Evolutionary conservation across 2,888 invertebrate genomes (phyloP), one percentile per base, ranked within the genome.

Genomic region (Eristalis tenax): DNA sequence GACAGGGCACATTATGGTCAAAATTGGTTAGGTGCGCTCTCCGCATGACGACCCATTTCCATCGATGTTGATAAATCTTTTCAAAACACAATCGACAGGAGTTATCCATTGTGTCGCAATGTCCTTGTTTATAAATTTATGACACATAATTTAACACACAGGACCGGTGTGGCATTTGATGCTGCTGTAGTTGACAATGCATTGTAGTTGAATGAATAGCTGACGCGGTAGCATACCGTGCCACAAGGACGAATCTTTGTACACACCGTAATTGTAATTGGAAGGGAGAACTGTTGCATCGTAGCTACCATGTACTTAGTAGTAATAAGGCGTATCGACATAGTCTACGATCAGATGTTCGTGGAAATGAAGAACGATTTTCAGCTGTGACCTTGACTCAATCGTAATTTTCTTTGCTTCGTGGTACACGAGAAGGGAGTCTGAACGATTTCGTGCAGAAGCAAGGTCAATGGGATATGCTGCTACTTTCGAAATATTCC

Each of bases 111-210:
- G 85, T 77, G 73, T 43, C 64, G 69, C 85, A 85, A 77, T 82
- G 87, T 87, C 87, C 87, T 87, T 87, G 87, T 83, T 73, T 65
- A 77, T 50, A 83, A 68, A 87, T 87, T 87, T 87, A 87, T 56
- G 82, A 32, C 56, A 74, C 77, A 70, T 74, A 74, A 77, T 81
- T 81, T 85, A 78, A 74, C 69, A 75, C 79, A 66, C 77, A 69
- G 57, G 57, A 82, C 61, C 57, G 74, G 57, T 73, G 11, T 70
- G 63, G 40, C 35, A n/a, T 69, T 43, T 40, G 61, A 57, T 56
- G 64, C 74, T 74, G 69, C 38, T 28, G 38, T 22, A 68, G 68
- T 68, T 83, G 77, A 77, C 73, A 77, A 68, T 50, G 26, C 22
- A 26, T 15, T 13, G 35, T 64, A 59, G 43, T 32, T 74, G 73